Percentiles rank a stretch among this genome's conserved stretches.
These are phyloP conservation scores for Cheirogaleus medius DNA, from an alignment of 2,113 vertebrate species.

Conservation along the genomic window DNA sequence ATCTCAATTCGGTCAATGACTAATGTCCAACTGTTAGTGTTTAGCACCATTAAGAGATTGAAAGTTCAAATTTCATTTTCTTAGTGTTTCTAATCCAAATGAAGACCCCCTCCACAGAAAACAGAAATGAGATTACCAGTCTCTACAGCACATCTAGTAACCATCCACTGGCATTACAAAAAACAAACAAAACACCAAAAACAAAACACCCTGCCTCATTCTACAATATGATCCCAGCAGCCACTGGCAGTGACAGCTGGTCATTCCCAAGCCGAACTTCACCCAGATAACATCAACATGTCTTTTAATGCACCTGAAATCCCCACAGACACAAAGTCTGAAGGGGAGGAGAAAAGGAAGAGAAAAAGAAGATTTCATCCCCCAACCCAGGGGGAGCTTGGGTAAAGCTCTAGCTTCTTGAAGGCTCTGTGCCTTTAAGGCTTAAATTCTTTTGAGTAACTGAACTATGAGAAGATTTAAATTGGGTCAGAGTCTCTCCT, in stretches of 20 bases:
- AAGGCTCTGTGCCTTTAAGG: slow-evolving; percentile 54
- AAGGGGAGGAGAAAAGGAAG: background rate
- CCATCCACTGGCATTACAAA: background rate
- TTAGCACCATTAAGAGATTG: background rate
- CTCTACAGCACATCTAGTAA: background rate
- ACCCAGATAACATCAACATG: background rate
- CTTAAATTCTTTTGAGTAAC: slow-evolving; percentile 52
- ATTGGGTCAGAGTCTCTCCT: slow-evolving; percentile 55
- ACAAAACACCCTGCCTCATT: background rate
- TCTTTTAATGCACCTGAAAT: background rate
- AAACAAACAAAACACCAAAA: background rate
- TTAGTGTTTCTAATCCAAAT: background rate
- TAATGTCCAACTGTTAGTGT: background rate
- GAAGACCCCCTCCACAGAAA: background rate
- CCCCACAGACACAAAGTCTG: background rate
- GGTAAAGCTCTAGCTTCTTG: background rate
- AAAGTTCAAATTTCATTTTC: background rate
- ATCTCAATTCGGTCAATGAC: background rate
- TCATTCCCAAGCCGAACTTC: background rate
- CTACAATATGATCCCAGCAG: background rate
- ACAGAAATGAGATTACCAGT: background rate
- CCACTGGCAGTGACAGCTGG: background rate
- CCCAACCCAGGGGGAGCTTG: background rate
- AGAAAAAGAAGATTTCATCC: background rate
- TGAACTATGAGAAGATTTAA: slow-evolving; percentile 39